Conservation (phyloP, 2,113 vertebrate species). For the Numida meleagris region DNA sequence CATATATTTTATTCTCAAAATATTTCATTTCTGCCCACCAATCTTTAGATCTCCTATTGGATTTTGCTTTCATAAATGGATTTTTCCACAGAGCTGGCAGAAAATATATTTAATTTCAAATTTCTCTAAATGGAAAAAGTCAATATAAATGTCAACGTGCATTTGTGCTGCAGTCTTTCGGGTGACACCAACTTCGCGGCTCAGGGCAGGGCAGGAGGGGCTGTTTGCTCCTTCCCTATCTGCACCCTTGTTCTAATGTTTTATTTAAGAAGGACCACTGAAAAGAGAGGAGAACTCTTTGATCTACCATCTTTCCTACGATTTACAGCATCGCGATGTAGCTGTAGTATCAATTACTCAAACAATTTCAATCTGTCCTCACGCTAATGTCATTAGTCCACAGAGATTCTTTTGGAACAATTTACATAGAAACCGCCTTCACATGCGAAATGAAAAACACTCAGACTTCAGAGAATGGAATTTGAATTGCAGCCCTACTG, state of each 20-base stretch:
- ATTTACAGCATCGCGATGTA: background rate
- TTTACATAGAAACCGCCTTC: slow-evolving; percentile 73
- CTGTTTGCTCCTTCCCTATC: background rate
- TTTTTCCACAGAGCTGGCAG: slow-evolving; percentile 73
- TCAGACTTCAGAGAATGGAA: slow-evolving; percentile 37
- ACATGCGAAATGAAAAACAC: slow-evolving; percentile 60
- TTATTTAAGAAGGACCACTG: background rate
- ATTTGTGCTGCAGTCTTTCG: background rate
- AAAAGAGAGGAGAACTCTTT: background rate
- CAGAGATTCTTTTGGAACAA: slow-evolving; percentile 74
- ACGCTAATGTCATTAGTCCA: slow-evolving; percentile 83
- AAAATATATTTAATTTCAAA: slow-evolving; percentile 76
- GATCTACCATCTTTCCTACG: background rate
- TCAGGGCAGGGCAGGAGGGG: background rate
- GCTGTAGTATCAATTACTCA: slow-evolving; percentile 78
- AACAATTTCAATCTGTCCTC: slow-evolving; percentile 81
- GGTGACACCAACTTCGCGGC: background rate
- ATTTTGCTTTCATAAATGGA: slow-evolving; percentile 77
- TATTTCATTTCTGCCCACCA: slow-evolving; percentile 75
- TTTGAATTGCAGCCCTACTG: slow-evolving; percentile 68
- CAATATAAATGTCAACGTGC: slow-evolving; percentile 63
- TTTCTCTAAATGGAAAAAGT: slow-evolving; percentile 74
- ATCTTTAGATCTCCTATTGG: slow-evolving; percentile 75
- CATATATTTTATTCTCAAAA: slow-evolving; percentile 71
- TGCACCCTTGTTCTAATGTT: background rate